phyloP scores from a whole-genome alignment of 1,140 invertebrate genomes.

The Euura saliciscinereae region DNA sequence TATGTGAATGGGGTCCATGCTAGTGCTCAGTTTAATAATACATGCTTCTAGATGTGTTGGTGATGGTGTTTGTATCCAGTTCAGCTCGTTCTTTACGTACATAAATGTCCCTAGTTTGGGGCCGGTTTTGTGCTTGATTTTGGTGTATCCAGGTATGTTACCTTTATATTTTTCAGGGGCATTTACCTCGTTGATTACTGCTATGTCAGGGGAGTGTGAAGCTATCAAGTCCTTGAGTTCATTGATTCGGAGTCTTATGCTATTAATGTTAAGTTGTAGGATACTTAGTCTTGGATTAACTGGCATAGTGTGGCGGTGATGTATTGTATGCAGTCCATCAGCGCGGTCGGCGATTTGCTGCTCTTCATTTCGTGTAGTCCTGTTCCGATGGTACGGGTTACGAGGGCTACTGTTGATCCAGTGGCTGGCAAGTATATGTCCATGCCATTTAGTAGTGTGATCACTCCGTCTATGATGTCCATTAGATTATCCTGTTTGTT shows the following conservation, averaged over 20 bases:
- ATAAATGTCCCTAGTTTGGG: slow-evolving; percentile 12
- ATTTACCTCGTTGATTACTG: slow-evolving; percentile 9
- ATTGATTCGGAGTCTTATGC: slow-evolving; percentile 6
- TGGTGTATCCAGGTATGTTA: slow-evolving; percentile 15
- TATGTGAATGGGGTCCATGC: background rate
- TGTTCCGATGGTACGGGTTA: slow-evolving; percentile 13
- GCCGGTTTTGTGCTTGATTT: slow-evolving; percentile 14
- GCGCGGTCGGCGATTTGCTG: background rate
- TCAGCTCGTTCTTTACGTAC: slow-evolving; percentile 12
- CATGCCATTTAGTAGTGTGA: background rate
- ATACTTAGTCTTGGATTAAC: background rate
- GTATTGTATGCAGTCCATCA: background rate
- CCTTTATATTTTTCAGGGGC: slow-evolving; percentile 1
- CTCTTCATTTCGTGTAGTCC: slow-evolving; percentile 8
- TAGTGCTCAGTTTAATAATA: slow-evolving; percentile 9
- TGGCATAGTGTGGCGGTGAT: background rate
- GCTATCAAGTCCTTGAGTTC: slow-evolving; percentile 12
- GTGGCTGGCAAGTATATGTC: slow-evolving; percentile 7
- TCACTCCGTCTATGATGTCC: background rate
- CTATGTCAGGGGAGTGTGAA: slow-evolving; percentile 13
- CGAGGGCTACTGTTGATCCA: slow-evolving; percentile 3
- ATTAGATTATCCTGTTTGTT: slow-evolving; percentile 5
- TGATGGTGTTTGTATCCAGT: slow-evolving; percentile 11
- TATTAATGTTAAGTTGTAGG: slow-evolving; percentile 7
- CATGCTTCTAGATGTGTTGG: slow-evolving; percentile 10